A percentile compares a stretch with the other conserved stretches of the same genome.
These are phyloP conservation scores for Poeciliopsis presidionis DNA, from an alignment of 2,797 vertebrate genomes.

Conservation along the genomic window DNA sequence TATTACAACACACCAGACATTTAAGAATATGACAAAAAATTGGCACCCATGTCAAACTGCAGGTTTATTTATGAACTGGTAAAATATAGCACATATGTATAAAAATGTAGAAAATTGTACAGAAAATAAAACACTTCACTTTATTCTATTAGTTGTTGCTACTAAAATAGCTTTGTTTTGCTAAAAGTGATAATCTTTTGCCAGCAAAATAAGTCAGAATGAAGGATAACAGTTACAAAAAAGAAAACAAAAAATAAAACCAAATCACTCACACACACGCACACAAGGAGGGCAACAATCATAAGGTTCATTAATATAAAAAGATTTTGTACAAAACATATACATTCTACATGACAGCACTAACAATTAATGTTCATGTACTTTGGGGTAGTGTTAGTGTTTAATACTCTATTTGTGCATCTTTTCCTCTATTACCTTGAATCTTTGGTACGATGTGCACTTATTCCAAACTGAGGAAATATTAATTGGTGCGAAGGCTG, in stretches of 20 bases:
- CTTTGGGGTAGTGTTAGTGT: conserved; percentile 73
- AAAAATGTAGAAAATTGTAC: conserved; percentile 88
- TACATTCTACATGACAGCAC: conserved; percentile 82
- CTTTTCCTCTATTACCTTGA: conserved; percentile 63
- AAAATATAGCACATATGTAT: conserved; percentile 88
- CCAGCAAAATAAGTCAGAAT: conserved; percentile 85
- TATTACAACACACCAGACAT: conserved; percentile 10
- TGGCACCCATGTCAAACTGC: conserved; percentile 76
- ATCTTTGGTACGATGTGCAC: conserved; percentile 83
- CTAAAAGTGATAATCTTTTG: conserved; percentile 85
- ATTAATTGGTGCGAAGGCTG: conserved; percentile 34
- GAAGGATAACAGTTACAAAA: conserved; percentile 78
- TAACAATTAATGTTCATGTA: conserved; percentile 72
- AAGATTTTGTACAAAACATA: conserved; percentile 77
- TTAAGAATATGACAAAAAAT: conserved; percentile 39
- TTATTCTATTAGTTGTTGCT: conserved; percentile 84
- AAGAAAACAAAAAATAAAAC: conserved; percentile 48
- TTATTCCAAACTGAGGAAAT: conserved; percentile 58
- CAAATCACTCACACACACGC: conserved; percentile 53
- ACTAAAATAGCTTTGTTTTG: conserved; percentile 78
- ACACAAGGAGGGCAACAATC: conserved; percentile 68
- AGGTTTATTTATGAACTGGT: conserved; percentile 86
- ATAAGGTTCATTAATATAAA: conserved; percentile 77
- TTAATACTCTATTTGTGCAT: conserved; percentile 71
- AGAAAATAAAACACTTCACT: conserved; percentile 86